Evolutionary conservation across 2,113 vertebrate species (phyloP), one percentile per base, ranked within the genome.

Genomic region (Syrrhaptes paradoxus): DNA sequence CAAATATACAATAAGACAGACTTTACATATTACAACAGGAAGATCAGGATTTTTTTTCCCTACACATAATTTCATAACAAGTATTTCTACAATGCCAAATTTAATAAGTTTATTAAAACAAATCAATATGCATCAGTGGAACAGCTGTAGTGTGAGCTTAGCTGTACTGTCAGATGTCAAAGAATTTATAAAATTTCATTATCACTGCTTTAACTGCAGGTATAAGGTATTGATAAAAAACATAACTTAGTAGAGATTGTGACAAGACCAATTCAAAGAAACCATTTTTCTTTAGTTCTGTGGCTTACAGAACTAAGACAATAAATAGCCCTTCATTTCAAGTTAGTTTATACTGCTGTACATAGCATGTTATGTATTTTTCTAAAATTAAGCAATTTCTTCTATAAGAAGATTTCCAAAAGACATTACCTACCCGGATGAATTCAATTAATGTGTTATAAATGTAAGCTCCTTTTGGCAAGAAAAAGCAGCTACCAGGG

Each of bases 401-500:
- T 70, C 57, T 71, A 9, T 5, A 49, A 61, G 36, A 66, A 87
- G 57, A 76, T 63, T 87, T 83, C 54, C 68, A 36, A 86, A 77
- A 76, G 38, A 62, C 24, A 67, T 41, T 38, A 97, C 98, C 99
- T 98, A 99, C 99, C 97, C 98, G 98, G 97, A 99, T 99, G 90
- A 99, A 99, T 89, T 98, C 98, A 93, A 99, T 98, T 91, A 99
- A 98, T 3, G 97, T 97, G 92, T 99, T 99, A 97, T 99, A 99
- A 98, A 99, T 98, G 94, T 98, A 99, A 58, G 99, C 98, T 92
- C 99, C 99, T 86, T 99, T 99, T 2, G 99, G 99, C 94, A 99
- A 96, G 97, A 99, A 99, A 94, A 99, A 99, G 95, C 99, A 99
- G 97, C 99, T 99, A 71, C 99, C 99, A 65, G 99, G 99, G 95